phyloP scores from a whole-genome alignment of 2,888 invertebrate genomes.

The Hesperia comma region DNA sequence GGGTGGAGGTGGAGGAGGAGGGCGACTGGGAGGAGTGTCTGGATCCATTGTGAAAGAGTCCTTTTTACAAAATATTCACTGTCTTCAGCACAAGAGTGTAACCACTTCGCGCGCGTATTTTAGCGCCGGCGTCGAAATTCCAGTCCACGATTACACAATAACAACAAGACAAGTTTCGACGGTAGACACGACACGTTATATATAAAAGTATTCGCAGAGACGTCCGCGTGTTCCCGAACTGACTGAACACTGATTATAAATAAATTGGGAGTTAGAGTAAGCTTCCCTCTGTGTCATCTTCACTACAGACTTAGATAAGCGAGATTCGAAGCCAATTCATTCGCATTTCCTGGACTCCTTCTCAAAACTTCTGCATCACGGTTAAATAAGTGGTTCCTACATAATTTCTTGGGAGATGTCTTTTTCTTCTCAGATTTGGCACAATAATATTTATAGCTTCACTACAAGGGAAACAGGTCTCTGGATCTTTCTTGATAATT shows the following conservation, averaged over 20 bases:
- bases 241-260: slow-evolving; percentile 80
- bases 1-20: slow-evolving; percentile 74
- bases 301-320: slow-evolving; percentile 44
- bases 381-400: too few relatives aligned
- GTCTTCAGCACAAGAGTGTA: neutral
- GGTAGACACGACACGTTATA: slow-evolving; percentile 37
- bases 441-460: too few relatives aligned
- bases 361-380: neutral
- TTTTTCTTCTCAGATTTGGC: too few relatives aligned
- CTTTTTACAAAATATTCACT: neutral
- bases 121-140: slow-evolving; percentile 65
- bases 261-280: slow-evolving; percentile 60
- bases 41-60: slow-evolving; percentile 52
- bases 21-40: slow-evolving; percentile 63
- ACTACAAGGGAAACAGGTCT: neutral
- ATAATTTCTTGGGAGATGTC: too few relatives aligned
- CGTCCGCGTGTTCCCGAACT: slow-evolving; percentile 63
- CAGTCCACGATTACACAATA: slow-evolving; percentile 45
- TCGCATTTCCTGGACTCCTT: slow-evolving; percentile 2
- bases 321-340: slow-evolving; percentile 20
- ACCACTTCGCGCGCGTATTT: slow-evolving; percentile 23
- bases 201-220: slow-evolving; percentile 46
- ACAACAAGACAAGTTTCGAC: slow-evolving; percentile 54
- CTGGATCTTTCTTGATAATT: slow-evolving; percentile 14
- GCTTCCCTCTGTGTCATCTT: slow-evolving; percentile 62